Evolutionary conservation across 2,113 vertebrate species (phyloP), one percentile per base, ranked within the genome.

Genomic region (Sceloporus tristichus): DNA sequence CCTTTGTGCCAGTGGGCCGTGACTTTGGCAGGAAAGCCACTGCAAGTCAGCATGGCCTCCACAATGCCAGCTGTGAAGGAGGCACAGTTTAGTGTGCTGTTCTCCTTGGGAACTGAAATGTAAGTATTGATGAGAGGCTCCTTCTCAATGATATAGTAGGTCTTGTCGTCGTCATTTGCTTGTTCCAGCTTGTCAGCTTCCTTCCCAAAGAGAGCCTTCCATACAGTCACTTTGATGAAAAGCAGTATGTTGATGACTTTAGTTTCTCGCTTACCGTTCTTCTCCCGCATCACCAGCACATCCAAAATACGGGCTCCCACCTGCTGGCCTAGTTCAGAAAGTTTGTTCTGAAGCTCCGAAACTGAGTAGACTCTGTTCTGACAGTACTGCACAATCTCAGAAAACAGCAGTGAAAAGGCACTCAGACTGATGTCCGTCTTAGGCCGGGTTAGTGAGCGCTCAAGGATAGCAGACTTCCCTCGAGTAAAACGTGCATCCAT

Each of bases 1-100:
- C 98, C 98, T 93, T 99, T 99, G 96, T 99, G 98, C 98, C 98
- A 99, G 94, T 99, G 98, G 0, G 98, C 98, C 0, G 98, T 99
- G 82, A 98, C 98, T 91, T 98, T 98, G 90, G 98, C 98, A 0
- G 98, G 98, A 94, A 99, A 98, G 84, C 98, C 98, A 2, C 98
- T 98, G 96, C 98, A 98, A 0, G 97, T 97, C 78, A 99, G 97
- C 21, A 98, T 95, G 13, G 98, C 98, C 92, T 99, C 98, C 93
- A 98, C 97, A 9, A 99, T 93, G 90, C 98, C 98, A 0, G 97
- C 98, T 0, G 98, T 98, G 95, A 99, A 99, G 79, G 98, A 98
- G 1, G 98, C 98, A 16, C 98, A 99, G 97, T 99, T 99, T 90
- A 99, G 95, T 0, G 98, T 98, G 97, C 98, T 98, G 97, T 98